Evolutionary conservation across 1,140 invertebrate genomes (phyloP).

Genomic region (Neodiprion pinetum): DNA sequence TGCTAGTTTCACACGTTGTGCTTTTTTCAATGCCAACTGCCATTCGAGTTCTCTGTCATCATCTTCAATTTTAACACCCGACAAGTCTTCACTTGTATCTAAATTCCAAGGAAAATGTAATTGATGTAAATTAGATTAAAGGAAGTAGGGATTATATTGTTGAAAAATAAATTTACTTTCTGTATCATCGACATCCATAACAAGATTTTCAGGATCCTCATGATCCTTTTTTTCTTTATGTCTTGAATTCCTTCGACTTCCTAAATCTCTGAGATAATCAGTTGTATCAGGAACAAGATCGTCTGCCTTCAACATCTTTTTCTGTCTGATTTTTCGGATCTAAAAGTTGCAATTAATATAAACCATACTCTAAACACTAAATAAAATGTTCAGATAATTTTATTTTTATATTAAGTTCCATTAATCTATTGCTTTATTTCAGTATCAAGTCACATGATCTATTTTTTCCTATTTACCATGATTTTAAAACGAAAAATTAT

Average conservation of each 20-base stretch:
- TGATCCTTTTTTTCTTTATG: conserved; percentile 47
- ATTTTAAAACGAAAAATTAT: too few relatives aligned
- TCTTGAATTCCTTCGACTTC: conserved; percentile 58
- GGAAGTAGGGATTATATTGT: conserved; percentile 9
- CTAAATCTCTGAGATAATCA: conserved; percentile 63
- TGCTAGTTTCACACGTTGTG: conserved; percentile 74
- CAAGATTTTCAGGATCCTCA: conserved; percentile 44
- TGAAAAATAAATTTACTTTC: conserved; percentile 52
- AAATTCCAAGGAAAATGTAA: conserved; percentile 33
- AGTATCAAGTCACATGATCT: not conserved
- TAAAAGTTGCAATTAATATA: conserved; percentile 37
- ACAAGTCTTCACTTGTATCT: conserved; percentile 67
- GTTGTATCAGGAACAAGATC: conserved; percentile 61
- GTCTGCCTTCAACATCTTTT: conserved; percentile 65
- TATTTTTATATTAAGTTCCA: too few relatives aligned
- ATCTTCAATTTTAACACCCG: conserved; percentile 70
- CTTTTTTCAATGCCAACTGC: conserved; percentile 77
- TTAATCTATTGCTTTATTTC: not conserved
- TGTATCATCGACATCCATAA: conserved; percentile 64
- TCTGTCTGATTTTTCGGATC: conserved; percentile 60
- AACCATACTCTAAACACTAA: conserved; percentile 50
- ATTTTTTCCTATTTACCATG: too few relatives aligned
- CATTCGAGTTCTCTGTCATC: conserved; percentile 82
- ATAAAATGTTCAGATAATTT: conserved; percentile 17
- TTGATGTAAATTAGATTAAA: not conserved